phyloP scores from a whole-genome alignment of 2,888 invertebrate genomes.

The Uloborus plumipes region DNA sequence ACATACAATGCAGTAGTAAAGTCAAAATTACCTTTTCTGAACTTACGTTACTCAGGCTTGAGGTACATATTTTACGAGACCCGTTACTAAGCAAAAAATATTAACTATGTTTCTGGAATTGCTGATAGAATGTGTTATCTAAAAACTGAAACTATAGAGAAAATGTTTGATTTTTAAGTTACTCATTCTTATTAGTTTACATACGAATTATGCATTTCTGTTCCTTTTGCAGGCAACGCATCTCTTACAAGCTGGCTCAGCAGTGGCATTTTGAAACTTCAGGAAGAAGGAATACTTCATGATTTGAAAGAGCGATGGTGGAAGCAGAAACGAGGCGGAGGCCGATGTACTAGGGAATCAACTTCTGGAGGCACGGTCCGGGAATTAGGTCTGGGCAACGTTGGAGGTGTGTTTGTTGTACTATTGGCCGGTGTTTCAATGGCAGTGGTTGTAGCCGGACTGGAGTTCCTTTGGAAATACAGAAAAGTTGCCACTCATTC shows the following conservation, averaged over 20 bases:
- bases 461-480: conserved; percentile 67
- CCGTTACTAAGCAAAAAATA: too few relatives aligned
- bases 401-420: conserved; percentile 71
- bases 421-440: conserved; percentile 66
- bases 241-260: conserved; percentile 76
- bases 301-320: conserved; percentile 74
- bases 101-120: too few relatives aligned
- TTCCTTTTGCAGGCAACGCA: conserved; percentile 13
- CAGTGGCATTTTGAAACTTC: conserved; percentile 77
- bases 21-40: too few relatives aligned
- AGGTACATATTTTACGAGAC: too few relatives aligned
- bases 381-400: conserved; percentile 68
- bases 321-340: conserved; percentile 70
- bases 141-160: too few relatives aligned
- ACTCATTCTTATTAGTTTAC: too few relatives aligned
- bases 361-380: conserved; percentile 63
- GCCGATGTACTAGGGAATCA: conserved; percentile 66
- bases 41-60: too few relatives aligned
- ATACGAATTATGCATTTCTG: too few relatives aligned
- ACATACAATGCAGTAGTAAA: too few relatives aligned
- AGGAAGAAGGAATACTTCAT: conserved; percentile 73
- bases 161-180: too few relatives aligned
- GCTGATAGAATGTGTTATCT: too few relatives aligned
- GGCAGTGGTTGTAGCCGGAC: conserved; percentile 64
- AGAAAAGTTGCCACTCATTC: conserved; percentile 36